Evolutionary conservation across 30 jellyfish, hydroid and myxozoan species (phyloP).

Genomic region (Turritopsis dohrnii): DNA sequence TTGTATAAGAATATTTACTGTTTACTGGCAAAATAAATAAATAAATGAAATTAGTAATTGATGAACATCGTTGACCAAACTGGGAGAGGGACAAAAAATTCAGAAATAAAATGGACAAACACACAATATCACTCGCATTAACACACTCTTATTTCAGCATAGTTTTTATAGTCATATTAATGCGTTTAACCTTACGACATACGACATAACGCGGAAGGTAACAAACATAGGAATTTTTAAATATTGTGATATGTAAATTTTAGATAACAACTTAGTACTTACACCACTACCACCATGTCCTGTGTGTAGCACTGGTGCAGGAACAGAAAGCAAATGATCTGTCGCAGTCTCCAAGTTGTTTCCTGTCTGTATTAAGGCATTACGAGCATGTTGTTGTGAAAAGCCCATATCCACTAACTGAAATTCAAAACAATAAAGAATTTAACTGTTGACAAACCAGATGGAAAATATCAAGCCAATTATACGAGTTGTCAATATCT

Average conservation of each 20-base stretch:
- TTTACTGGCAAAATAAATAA: too few species aligned
- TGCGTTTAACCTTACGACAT: background rate
- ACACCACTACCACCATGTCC: conserved; percentile 18
- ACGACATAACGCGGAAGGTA: background rate
- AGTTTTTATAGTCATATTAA: too few species aligned
- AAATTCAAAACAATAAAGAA: background rate
- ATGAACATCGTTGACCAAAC: too few species aligned
- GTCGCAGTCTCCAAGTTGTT: conserved; percentile 74
- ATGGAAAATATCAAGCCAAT: background rate
- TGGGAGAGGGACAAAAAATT: too few species aligned
- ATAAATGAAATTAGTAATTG: too few species aligned
- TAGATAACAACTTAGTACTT: background rate
- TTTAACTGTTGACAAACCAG: background rate
- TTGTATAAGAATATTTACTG: too few species aligned
- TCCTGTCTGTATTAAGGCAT: conserved; percentile 66
- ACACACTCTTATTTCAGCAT: background rate
- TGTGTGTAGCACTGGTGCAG: conserved; percentile 42
- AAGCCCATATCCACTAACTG: conserved; percentile 90
- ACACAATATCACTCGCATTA: too few species aligned
- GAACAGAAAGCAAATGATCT: conserved; percentile 58
- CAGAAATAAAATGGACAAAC: too few species aligned
- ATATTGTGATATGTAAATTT: too few species aligned
- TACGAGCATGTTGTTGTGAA: conserved; percentile 68
- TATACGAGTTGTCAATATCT: background rate
- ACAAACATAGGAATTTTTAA: background rate